Percentiles rank a stretch among this genome's conserved stretches.
phyloP scores from a whole-genome alignment of 2,888 invertebrate species.

The Gastracanthus pulcherrimus region DNA sequence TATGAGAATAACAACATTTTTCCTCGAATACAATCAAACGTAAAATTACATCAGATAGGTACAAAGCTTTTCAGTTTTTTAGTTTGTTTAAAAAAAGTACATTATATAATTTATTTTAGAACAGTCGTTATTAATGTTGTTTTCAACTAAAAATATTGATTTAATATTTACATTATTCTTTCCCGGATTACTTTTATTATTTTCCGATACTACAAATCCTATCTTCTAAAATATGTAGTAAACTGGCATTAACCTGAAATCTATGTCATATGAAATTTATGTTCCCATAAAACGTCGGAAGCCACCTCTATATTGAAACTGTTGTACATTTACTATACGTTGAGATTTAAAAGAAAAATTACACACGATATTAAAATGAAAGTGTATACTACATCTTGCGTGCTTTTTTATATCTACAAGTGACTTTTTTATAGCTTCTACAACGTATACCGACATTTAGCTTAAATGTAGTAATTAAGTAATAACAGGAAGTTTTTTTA shows the following conservation, averaged over 20 bases:
- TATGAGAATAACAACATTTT: slow-evolving; percentile 32
- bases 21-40: neutral
- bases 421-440: neutral
- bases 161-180: neutral
- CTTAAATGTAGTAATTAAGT: neutral
- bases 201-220: slow-evolving; percentile 33
- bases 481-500: too few relatives aligned
- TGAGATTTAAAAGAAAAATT: slow-evolving; percentile 18
- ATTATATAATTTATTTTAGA: neutral
- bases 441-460: neutral
- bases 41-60: neutral
- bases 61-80: neutral
- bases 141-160: neutral
- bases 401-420: neutral
- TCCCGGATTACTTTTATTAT: slow-evolving; percentile 14
- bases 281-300: slow-evolving; percentile 29
- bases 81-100: neutral
- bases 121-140: neutral
- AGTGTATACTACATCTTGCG: neutral
- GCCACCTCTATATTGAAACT: slow-evolving; percentile 20
- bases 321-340: neutral
- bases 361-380: slow-evolving; percentile 29
- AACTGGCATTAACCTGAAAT: slow-evolving; percentile 41
- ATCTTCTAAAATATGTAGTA: slow-evolving; percentile 43
- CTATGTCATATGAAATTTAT: slow-evolving; percentile 40